These are phyloP conservation scores for Psittacula echo DNA, from an alignment of 2,797 vertebrate species.

Conservation along the genomic window DNA sequence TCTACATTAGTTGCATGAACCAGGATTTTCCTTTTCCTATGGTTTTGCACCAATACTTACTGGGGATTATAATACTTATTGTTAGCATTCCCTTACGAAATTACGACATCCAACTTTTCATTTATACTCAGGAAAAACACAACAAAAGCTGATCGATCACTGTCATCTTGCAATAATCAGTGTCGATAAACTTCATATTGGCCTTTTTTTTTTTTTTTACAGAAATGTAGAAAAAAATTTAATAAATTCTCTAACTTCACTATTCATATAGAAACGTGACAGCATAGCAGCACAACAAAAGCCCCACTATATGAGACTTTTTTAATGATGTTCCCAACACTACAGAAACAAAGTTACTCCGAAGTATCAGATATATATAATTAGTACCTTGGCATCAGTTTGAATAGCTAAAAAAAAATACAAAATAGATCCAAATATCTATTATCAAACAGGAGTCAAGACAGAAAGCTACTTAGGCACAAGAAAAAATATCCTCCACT, in stretches of 20 bases:
- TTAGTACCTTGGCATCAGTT: background rate
- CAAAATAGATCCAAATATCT: background rate
- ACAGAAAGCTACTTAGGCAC: background rate
- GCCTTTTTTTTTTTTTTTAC: accelerated
- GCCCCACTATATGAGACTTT: background rate
- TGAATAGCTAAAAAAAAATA: background rate
- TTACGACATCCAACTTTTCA: background rate
- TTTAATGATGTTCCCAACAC: background rate
- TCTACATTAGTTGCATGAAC: background rate
- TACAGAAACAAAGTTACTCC: background rate
- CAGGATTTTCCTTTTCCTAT: background rate
- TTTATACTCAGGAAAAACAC: background rate
- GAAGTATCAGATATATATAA: background rate
- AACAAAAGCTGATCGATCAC: background rate
- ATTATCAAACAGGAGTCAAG: background rate
- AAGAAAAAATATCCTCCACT: background rate
- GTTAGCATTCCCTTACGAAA: background rate
- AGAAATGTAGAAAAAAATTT: background rate
- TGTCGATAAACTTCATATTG: background rate
- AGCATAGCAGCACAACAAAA: background rate
- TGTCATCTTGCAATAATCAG: background rate
- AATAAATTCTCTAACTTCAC: background rate
- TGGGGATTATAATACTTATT: background rate
- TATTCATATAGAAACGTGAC: background rate
- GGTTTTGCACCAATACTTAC: background rate